phyloP scores from a whole-genome alignment of 2,888 invertebrate genomes.

The Microctonus brassicae region DNA sequence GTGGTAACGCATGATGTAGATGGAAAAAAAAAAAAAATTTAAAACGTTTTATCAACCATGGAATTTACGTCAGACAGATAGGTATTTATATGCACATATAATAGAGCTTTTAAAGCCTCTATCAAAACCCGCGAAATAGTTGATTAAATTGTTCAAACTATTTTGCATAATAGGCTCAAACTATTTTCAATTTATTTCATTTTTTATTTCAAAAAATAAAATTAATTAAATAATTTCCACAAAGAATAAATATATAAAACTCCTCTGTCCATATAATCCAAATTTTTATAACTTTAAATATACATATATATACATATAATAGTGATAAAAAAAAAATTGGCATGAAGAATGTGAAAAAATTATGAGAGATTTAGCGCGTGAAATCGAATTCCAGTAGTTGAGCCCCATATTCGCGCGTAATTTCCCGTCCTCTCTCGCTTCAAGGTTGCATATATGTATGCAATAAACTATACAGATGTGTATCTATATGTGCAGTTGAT shows the following conservation, averaged over 20 bases:
- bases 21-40: not conserved
- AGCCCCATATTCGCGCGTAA: constrained; percentile 33
- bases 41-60: not conserved
- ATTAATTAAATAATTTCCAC: not conserved
- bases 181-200: not conserved
- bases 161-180: not conserved
- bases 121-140: not conserved
- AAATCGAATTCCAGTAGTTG: constrained; percentile 57
- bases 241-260: too few species aligned
- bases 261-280: too few species aligned
- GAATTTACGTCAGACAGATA: not conserved
- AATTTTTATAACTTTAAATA: too few species aligned
- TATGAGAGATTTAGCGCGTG: constrained; percentile 53
- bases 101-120: not conserved
- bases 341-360: constrained; percentile 42
- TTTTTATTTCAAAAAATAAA: not conserved
- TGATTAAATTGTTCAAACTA: not conserved
- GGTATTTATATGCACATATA: not conserved
- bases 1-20: not conserved
- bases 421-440: constrained; percentile 12
- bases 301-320: constrained; percentile 28
- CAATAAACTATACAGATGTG: not conserved
- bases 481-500: too few species aligned
- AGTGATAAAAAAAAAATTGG: constrained; percentile 27
- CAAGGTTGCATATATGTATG: constrained; percentile 3